Base-by-base conservation (phyloP, 2,113 vertebrate genomes). In the Ginglymostoma cirratum region DNA sequence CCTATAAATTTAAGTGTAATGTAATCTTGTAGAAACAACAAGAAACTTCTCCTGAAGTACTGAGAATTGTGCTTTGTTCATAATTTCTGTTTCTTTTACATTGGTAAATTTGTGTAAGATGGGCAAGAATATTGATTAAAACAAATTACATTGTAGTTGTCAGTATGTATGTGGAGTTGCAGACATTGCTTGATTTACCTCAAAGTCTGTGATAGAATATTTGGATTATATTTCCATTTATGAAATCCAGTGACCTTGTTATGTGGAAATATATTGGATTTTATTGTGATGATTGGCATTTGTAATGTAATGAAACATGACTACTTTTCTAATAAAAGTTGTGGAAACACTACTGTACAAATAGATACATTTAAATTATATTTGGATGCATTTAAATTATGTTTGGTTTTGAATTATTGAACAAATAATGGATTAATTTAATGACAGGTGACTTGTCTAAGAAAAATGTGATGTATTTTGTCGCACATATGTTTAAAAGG, bases 381-480 rank as follows among this genome's bases (percentile, higher is more conserved):
- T 72, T 72, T 95, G 94, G 66, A 17, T 72, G 69, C 94, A 95
- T 45, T 52, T 61, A 61, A 61, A 61, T 61, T 10, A 61, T 61
- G 55, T 61, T 15, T 42, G 19, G 21, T 95, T 95, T 95, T 45
- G 38, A 30, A 15, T 95, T 24, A 72, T 76, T 72, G 42, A 95
- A 94, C n/a, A 94, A 94, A 27, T 24, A 42, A 94, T 94, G 42
- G 38, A 69, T 67, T 42, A 72, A 48, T 93, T 65, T 93, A 72
- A 70, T 95, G 30, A 17, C 67, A 30, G 4, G 69, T 52, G 45
- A 95, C n/a, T 42, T 27, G 12, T 30, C 12, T 15, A 72, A 95
- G 72, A 38, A 94, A 42, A 95, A 52, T 95, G 69, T 76, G 38
- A 95, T 95, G 67, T 72, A 95, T 95, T 72, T 95, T 70, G 45